A percentile compares a stretch with the other conserved stretches of the same genome.
These are phyloP conservation scores for Rhynchonycteris naso DNA, from an alignment of 2,797 vertebrate genomes.

Conservation along the genomic window DNA sequence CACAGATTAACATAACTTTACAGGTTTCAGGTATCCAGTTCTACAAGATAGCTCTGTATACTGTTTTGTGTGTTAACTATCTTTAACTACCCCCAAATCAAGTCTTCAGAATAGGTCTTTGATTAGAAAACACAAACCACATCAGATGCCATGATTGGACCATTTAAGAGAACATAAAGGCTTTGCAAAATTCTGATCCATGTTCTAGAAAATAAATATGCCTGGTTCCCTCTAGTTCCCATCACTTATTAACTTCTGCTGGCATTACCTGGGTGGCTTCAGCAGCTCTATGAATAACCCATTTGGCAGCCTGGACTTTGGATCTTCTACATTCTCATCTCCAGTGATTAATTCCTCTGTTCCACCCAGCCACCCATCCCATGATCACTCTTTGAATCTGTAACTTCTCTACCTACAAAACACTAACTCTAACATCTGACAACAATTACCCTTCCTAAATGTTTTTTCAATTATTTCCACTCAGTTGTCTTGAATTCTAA, in stretches of 20 bases:
- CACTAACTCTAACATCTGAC: not conserved
- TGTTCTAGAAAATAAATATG: not conserved
- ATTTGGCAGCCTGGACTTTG: not conserved
- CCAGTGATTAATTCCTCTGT: not conserved
- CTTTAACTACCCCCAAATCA: no score
- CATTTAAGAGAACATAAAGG: not conserved
- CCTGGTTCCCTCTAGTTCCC: not conserved
- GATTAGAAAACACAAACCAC: not conserved
- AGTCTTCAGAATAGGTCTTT: not conserved
- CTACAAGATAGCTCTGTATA: no score
- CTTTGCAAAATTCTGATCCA: not conserved
- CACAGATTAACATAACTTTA: no score
- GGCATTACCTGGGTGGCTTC: not conserved
- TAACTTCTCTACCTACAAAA: not conserved
- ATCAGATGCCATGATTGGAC: not conserved
- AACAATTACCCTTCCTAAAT: not conserved
- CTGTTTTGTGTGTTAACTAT: no score
- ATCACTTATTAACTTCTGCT: not conserved
- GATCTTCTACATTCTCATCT: not conserved
- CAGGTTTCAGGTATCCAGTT: no score
- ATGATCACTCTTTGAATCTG: not conserved
- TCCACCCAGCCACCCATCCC: not conserved
- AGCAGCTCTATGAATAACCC: not conserved
- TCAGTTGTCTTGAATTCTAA: not conserved
- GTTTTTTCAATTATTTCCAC: not conserved